phyloP scores from a whole-genome alignment of 2,888 invertebrate genomes.

The Drosophila birchii region DNA sequence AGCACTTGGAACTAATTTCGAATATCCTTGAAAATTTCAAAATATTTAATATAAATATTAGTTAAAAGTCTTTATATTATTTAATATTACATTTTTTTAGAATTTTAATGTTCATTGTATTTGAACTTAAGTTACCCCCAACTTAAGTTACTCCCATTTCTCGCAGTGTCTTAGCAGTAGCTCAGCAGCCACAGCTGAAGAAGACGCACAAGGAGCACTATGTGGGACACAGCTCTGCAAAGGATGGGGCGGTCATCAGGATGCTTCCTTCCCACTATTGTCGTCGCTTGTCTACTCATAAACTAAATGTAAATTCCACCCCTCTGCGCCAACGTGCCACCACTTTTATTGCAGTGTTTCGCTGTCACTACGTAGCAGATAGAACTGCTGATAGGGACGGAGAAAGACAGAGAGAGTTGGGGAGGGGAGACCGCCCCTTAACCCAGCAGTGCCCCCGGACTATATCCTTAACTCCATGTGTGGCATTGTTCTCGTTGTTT shows the following conservation, averaged over 20 bases:
- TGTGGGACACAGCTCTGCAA: slow-evolving; percentile 29
- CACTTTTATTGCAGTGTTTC: slow-evolving; percentile 75
- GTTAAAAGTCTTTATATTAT: neutral
- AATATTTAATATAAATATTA: no score
- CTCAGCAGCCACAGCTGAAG: slow-evolving; percentile 20
- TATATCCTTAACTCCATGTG: slow-evolving; percentile 59
- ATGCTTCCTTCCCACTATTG: slow-evolving; percentile 52
- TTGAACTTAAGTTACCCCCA: neutral
- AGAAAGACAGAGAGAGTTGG: neutral
- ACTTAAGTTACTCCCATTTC: neutral
- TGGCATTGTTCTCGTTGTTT: slow-evolving; percentile 49
- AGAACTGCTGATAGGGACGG: slow-evolving; percentile 3
- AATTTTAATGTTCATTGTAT: neutral
- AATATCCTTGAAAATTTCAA: no score
- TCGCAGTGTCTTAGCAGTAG: slow-evolving; percentile 8
- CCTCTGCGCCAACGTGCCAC: slow-evolving; percentile 39
- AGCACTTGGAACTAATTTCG: neutral
- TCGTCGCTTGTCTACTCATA: slow-evolving; percentile 79
- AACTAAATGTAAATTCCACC: slow-evolving; percentile 78
- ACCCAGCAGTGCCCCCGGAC: slow-evolving; percentile 10
- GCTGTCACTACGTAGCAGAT: slow-evolving; percentile 48
- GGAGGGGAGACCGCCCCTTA: slow-evolving; percentile 9
- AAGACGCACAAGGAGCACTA: slow-evolving; percentile 37
- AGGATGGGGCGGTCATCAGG: slow-evolving; percentile 22
- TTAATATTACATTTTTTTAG: no score